Evolutionary conservation across 1,140 invertebrate genomes (phyloP).

Genomic region (Lucilia sericata): DNA sequence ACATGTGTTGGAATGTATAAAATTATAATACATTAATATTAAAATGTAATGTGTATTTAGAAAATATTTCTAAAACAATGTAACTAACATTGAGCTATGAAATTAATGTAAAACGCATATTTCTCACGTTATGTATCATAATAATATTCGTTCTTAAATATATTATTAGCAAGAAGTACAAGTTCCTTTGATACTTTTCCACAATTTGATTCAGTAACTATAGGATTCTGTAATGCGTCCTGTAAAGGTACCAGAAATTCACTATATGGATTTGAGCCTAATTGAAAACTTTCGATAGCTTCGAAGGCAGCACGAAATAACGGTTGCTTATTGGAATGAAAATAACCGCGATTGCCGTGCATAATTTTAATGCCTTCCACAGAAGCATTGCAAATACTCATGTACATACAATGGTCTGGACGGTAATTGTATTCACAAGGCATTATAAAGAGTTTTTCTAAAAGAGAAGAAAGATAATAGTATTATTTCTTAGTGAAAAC

Average conservation of each 20-base stretch:
- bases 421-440: constrained; percentile 92
- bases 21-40: too few relatives aligned
- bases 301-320: constrained; percentile 83
- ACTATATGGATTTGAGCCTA: constrained; percentile 68
- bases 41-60: too few relatives aligned
- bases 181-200: constrained; percentile 70
- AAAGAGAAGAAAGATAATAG: background rate
- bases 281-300: constrained; percentile 74
- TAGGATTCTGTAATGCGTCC: constrained; percentile 66
- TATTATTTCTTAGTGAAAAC: too few relatives aligned
- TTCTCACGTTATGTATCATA: background rate
- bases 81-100: too few relatives aligned
- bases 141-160: constrained; percentile 35
- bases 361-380: constrained; percentile 82
- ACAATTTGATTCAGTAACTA: constrained; percentile 69
- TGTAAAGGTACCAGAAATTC: constrained; percentile 70
- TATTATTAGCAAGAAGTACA: constrained; percentile 64
- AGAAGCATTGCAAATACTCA: constrained; percentile 85
- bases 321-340: constrained; percentile 88
- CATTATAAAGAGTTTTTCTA: constrained; percentile 83
- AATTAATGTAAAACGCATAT: too few relatives aligned
- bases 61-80: too few relatives aligned
- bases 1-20: too few relatives aligned
- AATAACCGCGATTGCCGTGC: constrained; percentile 90
- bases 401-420: constrained; percentile 96